Percentiles rank a stretch among this genome's conserved stretches.
Evolutionary conservation across 2,888 invertebrate genomes (phyloP).

Genomic region (Dolichopus griseipennis): DNA sequence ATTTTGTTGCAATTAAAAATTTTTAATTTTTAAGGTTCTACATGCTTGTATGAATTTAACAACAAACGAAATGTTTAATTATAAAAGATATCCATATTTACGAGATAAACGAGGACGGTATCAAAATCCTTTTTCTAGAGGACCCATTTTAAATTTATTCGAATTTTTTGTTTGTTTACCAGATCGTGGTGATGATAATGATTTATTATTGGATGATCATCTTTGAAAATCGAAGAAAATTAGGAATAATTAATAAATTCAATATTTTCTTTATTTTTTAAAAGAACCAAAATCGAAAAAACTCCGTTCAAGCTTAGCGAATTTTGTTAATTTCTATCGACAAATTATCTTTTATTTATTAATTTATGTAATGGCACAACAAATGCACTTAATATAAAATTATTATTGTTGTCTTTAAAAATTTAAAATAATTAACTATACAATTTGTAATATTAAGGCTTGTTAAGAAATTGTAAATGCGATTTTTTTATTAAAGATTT

Average conservation of each 20-base stretch:
- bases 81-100: conserved; percentile 81
- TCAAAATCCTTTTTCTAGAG: conserved; percentile 86
- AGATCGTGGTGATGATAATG: conserved; percentile 67
- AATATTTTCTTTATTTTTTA: neutral
- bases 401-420: neutral
- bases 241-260: conserved; percentile 9
- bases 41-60: conserved; percentile 91
- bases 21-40: conserved; percentile 56
- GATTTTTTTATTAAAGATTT: neutral
- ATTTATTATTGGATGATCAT: conserved; percentile 57
- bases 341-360: neutral
- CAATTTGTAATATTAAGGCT: neutral
- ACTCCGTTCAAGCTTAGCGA: neutral
- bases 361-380: neutral
- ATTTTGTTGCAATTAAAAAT: conserved; percentile 10
- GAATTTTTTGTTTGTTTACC: conserved; percentile 85
- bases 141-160: conserved; percentile 73
- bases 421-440: neutral
- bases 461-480: neutral
- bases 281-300: neutral
- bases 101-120: conserved; percentile 81
- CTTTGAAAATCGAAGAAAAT: conserved; percentile 34
- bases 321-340: neutral
- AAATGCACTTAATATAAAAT: neutral
- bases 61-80: conserved; percentile 92